Evolutionary conservation across 2,113 vertebrate genomes (phyloP).

Genomic region (rat (Rattus norvegicus)): DNA sequence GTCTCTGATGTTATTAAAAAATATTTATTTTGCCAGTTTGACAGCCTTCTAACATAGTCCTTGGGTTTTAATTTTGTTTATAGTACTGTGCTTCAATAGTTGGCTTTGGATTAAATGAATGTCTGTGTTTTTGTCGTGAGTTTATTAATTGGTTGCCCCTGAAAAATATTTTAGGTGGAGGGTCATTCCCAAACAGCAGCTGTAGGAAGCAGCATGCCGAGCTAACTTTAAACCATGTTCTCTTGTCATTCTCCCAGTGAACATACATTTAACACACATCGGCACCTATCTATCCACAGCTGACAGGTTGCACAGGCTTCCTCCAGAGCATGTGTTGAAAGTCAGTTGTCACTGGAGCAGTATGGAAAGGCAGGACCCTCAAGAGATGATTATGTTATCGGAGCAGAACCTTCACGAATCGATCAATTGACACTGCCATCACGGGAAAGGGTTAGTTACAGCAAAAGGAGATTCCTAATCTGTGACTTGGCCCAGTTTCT

Average conservation of each 20-base stretch:
- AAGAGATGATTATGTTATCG: not conserved
- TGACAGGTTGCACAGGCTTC: not conserved
- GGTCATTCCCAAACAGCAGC: slow-evolving; percentile 10
- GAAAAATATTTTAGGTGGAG: slow-evolving; percentile 57
- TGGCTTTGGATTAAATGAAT: slow-evolving; percentile 46
- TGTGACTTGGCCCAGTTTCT: too few relatives aligned
- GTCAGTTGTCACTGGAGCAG: not conserved
- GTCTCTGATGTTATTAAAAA: slow-evolving; percentile 66
- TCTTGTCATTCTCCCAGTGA: slow-evolving; percentile 27
- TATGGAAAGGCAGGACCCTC: not conserved
- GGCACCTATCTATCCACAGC: not conserved
- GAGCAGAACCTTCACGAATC: not conserved
- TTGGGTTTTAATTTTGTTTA: slow-evolving; percentile 65
- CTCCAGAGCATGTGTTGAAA: not conserved
- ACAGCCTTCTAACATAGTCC: slow-evolving; percentile 21
- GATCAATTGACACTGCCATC: not conserved
- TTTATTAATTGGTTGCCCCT: slow-evolving; percentile 50
- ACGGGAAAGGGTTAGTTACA: not conserved
- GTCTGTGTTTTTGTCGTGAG: slow-evolving; percentile 18
- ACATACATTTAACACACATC: not conserved
- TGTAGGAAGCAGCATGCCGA: slow-evolving; percentile 57
- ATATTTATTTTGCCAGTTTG: slow-evolving; percentile 63
- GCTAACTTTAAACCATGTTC: slow-evolving; percentile 57
- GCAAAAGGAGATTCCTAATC: not conserved
- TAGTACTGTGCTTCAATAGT: slow-evolving; percentile 33